These are phyloP conservation scores for Micrastur ruficollis DNA, from an alignment of 2,797 vertebrate species.

Conservation along the genomic window DNA sequence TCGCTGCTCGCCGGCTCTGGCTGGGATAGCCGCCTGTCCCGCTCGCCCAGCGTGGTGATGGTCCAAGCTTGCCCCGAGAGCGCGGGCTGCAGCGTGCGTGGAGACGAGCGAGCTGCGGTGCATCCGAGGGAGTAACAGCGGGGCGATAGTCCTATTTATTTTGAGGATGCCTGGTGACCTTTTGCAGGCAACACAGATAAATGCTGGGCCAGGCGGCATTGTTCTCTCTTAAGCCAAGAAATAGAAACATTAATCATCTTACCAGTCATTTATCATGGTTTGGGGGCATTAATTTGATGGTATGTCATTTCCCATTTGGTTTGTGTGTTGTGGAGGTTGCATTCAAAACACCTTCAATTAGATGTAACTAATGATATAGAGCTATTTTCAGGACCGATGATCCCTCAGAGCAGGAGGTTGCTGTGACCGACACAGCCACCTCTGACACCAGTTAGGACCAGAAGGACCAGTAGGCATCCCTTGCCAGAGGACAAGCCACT, in stretches of 20 bases:
- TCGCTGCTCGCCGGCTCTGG: too few relatives aligned
- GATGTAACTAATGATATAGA: slow-evolving; percentile 48
- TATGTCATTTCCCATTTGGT: slow-evolving; percentile 67
- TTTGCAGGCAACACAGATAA: not conserved
- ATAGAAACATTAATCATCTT: slow-evolving; percentile 58
- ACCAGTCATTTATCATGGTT: slow-evolving; percentile 62
- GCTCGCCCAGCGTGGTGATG: fast-evolving
- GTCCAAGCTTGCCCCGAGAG: fast-evolving
- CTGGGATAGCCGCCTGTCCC: not conserved
- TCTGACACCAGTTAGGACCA: fast-evolving
- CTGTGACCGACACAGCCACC: not conserved
- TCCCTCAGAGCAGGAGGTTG: not conserved
- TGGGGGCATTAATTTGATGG: slow-evolving; percentile 58
- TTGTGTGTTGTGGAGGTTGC: slow-evolving; percentile 46
- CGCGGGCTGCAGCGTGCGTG: fast-evolving
- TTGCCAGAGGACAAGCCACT: too few relatives aligned
- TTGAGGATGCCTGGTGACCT: slow-evolving; percentile 18
- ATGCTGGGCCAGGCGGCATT: not conserved
- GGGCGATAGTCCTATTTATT: slow-evolving; percentile 11
- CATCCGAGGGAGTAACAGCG: slow-evolving; percentile 40
- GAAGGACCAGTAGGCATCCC: too few relatives aligned
- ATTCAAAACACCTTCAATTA: slow-evolving; percentile 58
- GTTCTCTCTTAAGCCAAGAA: slow-evolving; percentile 56
- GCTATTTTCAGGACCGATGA: slow-evolving; percentile 34
- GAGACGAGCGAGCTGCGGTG: not conserved